phyloP scores from a whole-genome alignment of 2,113 vertebrate genomes.

The Melanocharis versteri region DNA sequence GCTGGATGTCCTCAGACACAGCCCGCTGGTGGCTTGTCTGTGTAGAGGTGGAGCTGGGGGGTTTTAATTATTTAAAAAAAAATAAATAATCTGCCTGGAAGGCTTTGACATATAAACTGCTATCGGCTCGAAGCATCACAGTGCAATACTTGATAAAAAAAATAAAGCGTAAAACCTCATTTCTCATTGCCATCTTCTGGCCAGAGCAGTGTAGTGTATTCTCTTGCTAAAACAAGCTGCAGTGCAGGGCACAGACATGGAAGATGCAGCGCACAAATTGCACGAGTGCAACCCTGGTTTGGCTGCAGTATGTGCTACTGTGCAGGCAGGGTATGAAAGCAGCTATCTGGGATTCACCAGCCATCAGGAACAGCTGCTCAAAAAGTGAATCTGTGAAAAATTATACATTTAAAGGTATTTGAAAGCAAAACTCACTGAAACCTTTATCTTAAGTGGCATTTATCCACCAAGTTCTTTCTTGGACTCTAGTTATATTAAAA shows the following conservation, averaged over 20 bases:
- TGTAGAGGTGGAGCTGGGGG: background rate
- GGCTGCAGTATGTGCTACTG: background rate
- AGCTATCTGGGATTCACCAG: background rate
- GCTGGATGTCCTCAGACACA: background rate
- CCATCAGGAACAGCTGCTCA: background rate
- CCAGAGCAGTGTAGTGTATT: constrained; percentile 39
- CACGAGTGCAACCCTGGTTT: background rate
- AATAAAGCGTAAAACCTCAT: constrained; percentile 15
- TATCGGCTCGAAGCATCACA: background rate
- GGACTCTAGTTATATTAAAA: background rate
- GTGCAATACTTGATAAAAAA: background rate
- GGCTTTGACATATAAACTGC: background rate
- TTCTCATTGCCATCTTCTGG: constrained; percentile 67
- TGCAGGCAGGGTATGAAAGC: background rate
- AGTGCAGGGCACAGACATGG: background rate
- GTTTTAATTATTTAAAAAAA: background rate
- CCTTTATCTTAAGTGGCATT: background rate
- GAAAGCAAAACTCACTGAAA: background rate
- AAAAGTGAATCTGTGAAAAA: background rate
- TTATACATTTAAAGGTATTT: background rate
- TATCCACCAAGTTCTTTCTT: background rate
- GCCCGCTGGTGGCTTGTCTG: background rate
- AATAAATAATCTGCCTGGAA: background rate
- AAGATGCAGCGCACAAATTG: background rate
- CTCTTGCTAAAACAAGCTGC: background rate